Evolutionary conservation across 2,797 vertebrate genomes (phyloP).

Genomic region (Acanthiza pusilla): DNA sequence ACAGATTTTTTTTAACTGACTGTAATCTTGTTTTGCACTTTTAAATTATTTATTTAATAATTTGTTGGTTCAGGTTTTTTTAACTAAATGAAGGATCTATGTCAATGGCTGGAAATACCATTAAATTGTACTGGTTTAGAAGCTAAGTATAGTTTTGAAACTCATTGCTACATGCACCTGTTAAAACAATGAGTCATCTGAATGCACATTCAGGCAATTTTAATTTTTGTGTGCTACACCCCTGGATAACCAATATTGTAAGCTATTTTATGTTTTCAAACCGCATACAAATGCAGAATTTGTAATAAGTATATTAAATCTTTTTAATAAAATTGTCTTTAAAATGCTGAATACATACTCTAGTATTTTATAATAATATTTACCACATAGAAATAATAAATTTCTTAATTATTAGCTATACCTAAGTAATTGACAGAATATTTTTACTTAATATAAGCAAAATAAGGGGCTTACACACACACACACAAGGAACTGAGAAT

Average conservation of each 20-base stretch:
- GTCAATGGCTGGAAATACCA: background rate
- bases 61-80: background rate
- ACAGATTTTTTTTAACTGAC: background rate
- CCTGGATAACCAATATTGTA: background rate
- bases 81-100: background rate
- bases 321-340: background rate
- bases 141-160: background rate
- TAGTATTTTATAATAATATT: background rate
- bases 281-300: background rate
- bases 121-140: background rate
- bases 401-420: background rate
- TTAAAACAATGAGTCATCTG: slow-evolving; percentile 43
- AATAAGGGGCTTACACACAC: background rate
- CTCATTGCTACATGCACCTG: slow-evolving; percentile 8
- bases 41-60: background rate
- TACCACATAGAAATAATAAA: background rate
- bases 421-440: background rate
- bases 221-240: background rate
- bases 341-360: background rate
- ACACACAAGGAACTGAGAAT: background rate
- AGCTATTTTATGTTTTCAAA: background rate
- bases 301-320: background rate
- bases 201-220: background rate
- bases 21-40: background rate
- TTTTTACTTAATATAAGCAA: background rate